Base-by-base conservation (phyloP, 2,797 vertebrate species). In the Hydrocynus forskahlii region DNA sequence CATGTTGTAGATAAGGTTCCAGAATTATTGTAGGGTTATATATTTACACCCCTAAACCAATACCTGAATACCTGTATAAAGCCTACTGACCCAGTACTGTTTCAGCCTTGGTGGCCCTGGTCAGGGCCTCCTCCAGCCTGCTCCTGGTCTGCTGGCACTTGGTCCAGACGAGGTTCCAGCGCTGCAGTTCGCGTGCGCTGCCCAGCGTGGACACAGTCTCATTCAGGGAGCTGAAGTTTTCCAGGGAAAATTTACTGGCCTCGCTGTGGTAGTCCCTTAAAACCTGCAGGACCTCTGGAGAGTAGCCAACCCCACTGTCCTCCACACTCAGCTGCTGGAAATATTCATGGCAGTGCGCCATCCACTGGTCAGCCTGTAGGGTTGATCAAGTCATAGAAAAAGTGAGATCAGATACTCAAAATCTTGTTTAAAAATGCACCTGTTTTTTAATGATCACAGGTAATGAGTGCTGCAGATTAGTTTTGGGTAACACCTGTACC, bases 211-310 rank as follows among this genome's bases (percentile, higher is more conserved):
- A 81, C 62, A 94, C 93, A 83, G 89, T 95, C 81, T 89, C 82
- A 4, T 92, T 94, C 12, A 94, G 91, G 5, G 86, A 66, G 79
- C 91, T 92, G 88, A 96, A 94, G 85, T 94, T 95, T 71, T 95
- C 93, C 25, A 84, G 54, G 29, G 94, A 95, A 88, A 95, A 94
- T 84, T 95, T 94, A 25, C 90, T 85, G 10, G 94, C 94, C 84
- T 95, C 94, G 0, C 82, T 82, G 84, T 88, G 93, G 81, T 93
- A 94, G 85, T 91, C 91, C 89, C 91, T 89, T 79, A 96, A 86
- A 45, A 82, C 82, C 81, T 93, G 90, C 23, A 93, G 76, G 43
- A 89, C 92, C 0, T 90, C 85, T 0, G 89, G 83, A 0, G 92
- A 88, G 73, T 88, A 84, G 5, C 69, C 40, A 3, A 70, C 81